Base-by-base conservation (phyloP, 2,797 vertebrate genomes). In the Hypotaenidia philippensis region DNA sequence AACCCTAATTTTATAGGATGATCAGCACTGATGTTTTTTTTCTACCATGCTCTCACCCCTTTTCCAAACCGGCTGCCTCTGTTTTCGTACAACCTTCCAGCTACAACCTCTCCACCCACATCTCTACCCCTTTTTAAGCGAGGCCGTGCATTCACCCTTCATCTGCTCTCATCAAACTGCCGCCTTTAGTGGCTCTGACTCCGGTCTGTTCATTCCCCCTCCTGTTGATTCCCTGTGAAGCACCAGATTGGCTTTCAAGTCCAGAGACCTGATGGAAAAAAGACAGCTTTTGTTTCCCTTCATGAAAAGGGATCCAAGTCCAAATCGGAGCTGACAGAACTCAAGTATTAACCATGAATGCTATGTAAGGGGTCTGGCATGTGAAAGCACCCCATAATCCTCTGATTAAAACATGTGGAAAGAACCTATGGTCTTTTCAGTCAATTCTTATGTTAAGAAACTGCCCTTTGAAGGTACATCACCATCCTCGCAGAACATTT, bases 331-430 rank as follows among this genome's bases (percentile, higher is more conserved):
- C 20, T 14, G 60, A 31, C n/a, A 69, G 27, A 61, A 83, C 59
- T 89, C 17, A 65, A 76, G 3, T 44, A 66, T 26, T 47, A 77
- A 1, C 31, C 52, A n/a, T 50, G 61, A 86, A 61, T 11, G 56
- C 50, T 64, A 60, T 22, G 25, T 0, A 32, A 29, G 7, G 8
- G 32, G 21, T 32, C 56, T 44, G 64, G 25, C 0, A 0, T 10
- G 23, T 7, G 31, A 85, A 77, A 91, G 52, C 50, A 53, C 0
- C 0, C 8, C 23, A 34, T 25, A 77, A 72, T 59, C 38, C 32
- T 23, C 49, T 23, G 22, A 53, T 38, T 66, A 66, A 52, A 87
- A 71, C 22, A 38, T 5, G 44, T 29, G 26, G 63, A 29, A 85
- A 79, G 38, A 89, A 74, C 12, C 6, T 19, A 4, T 1, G 6